These are phyloP conservation scores for Ips typographus DNA, from an alignment of 1,140 invertebrate genomes.

Conservation along the genomic window DNA sequence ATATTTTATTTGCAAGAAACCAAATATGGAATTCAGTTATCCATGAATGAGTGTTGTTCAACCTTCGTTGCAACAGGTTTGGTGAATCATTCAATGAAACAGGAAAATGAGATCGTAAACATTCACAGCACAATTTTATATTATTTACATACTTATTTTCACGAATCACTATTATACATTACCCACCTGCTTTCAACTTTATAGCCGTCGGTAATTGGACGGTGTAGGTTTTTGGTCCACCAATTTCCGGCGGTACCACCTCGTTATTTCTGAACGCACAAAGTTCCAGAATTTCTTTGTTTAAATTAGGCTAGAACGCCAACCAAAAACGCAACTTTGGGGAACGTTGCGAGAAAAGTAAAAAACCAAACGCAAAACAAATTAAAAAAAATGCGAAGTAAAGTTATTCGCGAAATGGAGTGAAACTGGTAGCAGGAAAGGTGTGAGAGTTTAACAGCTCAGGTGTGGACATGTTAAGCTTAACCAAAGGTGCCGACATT, in stretches of 20 bases:
- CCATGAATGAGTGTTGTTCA: neutral
- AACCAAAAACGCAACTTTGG: neutral
- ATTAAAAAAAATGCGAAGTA: neutral
- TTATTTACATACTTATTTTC: neutral
- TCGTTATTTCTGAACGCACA: neutral
- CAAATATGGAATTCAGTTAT: too few species aligned
- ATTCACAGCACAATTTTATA: neutral
- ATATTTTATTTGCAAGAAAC: too few species aligned
- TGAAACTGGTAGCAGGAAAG: slow-evolving; percentile 47
- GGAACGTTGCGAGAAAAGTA: neutral
- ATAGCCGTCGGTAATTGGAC: slow-evolving; percentile 9
- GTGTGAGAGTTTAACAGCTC: slow-evolving; percentile 47
- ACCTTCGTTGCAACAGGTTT: neutral
- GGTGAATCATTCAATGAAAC: neutral
- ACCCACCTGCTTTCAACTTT: neutral
- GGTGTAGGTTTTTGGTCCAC: slow-evolving; percentile 15
- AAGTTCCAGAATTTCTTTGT: neutral
- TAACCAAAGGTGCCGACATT: slow-evolving; percentile 43
- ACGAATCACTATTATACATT: neutral
- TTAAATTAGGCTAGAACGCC: neutral
- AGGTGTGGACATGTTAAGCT: slow-evolving; percentile 46
- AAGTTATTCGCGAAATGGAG: slow-evolving; percentile 47
- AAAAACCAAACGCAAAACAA: neutral
- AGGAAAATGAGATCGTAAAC: neutral
- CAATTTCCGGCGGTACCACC: slow-evolving; percentile 7